phyloP scores from a whole-genome alignment of 2,888 invertebrate species.

The Agrilus cyanescens region DNA sequence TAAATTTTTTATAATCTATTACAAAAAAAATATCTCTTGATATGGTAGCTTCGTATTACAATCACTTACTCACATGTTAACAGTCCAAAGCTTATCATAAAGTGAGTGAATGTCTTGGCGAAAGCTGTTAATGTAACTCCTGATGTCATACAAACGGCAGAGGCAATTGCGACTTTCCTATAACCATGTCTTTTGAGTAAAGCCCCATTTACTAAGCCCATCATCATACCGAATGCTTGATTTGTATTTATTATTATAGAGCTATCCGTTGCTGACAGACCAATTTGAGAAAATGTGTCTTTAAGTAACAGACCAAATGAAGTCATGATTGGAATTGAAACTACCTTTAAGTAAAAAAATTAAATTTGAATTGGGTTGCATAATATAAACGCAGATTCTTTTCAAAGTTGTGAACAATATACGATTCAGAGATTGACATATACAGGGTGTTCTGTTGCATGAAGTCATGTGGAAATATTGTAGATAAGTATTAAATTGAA shows the following conservation, averaged over 20 bases:
- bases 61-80: slow-evolving; percentile 49
- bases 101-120: slow-evolving; percentile 43
- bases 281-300: slow-evolving; percentile 45
- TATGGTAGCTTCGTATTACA: neutral
- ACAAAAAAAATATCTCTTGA: too few relatives aligned
- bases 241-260: slow-evolving; percentile 53
- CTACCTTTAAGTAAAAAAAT: slow-evolving; percentile 20
- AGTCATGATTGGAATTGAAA: slow-evolving; percentile 39
- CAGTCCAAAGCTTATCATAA: slow-evolving; percentile 54
- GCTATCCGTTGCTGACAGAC: slow-evolving; percentile 47
- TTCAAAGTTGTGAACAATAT: too few relatives aligned
- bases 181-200: slow-evolving; percentile 49
- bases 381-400: too few relatives aligned
- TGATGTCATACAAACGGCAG: slow-evolving; percentile 40
- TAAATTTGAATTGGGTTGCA: neutral
- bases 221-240: slow-evolving; percentile 53
- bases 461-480: too few relatives aligned
- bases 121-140: slow-evolving; percentile 50
- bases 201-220: slow-evolving; percentile 54
- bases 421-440: too few relatives aligned
- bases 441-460: too few relatives aligned
- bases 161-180: slow-evolving; percentile 49
- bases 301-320: slow-evolving; percentile 56
- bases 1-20: too few relatives aligned
- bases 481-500: neutral